phyloP scores from a whole-genome alignment of 2,888 invertebrate species.

The Endotricha flammealis region DNA sequence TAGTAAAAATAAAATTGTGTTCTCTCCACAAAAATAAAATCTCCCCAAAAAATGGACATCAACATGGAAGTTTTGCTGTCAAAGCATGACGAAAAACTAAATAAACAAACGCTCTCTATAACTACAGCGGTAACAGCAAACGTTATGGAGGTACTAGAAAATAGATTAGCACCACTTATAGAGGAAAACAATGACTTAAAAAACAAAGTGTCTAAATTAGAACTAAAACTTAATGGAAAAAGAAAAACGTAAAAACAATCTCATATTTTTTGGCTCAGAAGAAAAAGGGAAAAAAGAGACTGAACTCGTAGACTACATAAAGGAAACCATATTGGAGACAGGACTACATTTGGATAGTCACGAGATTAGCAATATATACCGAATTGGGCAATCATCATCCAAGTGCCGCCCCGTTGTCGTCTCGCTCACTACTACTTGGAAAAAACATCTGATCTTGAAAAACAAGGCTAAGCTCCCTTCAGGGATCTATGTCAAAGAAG shows the following conservation, averaged over 20 bases:
- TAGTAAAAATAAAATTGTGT: too few relatives aligned
- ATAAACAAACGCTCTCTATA: conserved; percentile 14
- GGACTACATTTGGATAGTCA: too few relatives aligned
- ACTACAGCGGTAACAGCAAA: conserved; percentile 16
- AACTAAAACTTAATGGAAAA: too few relatives aligned
- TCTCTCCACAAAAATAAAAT: too few relatives aligned
- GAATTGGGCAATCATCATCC: too few relatives aligned
- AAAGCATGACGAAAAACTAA: conserved; percentile 16
- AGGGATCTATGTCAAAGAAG: neutral
- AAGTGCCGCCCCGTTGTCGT: conserved; percentile 11
- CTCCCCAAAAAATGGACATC: conserved; percentile 16
- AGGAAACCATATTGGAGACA: too few relatives aligned
- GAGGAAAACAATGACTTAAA: conserved; percentile 17
- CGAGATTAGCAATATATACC: too few relatives aligned
- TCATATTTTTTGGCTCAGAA: too few relatives aligned
- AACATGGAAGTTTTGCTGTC: conserved; percentile 14
- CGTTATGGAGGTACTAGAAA: conserved; percentile 16
- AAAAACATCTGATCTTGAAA: conserved; percentile 14
- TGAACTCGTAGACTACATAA: too few relatives aligned
- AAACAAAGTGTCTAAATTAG: conserved; percentile 9
- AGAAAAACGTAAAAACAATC: conserved; percentile 16
- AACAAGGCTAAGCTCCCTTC: conserved; percentile 9
- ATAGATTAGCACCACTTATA: conserved; percentile 10
- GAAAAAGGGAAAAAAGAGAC: too few relatives aligned
- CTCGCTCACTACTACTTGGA: conserved; percentile 10